phyloP scores from a whole-genome alignment of 2,888 invertebrate genomes.

The Smittia sp. region DNA sequence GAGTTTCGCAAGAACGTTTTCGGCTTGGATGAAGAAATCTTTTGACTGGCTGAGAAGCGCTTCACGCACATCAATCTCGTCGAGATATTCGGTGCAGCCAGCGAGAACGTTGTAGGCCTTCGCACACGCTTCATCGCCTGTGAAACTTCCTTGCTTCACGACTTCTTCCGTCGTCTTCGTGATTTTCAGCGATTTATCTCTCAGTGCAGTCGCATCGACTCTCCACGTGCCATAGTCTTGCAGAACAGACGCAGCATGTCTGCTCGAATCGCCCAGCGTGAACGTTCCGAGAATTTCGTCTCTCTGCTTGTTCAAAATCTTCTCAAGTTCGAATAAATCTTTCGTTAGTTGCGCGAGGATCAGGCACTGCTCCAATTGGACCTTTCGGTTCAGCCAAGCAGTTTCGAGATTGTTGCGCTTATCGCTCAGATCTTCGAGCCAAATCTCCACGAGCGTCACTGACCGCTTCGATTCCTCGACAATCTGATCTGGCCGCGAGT shows the following conservation, averaged over 20 bases:
- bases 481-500: constrained; percentile 67
- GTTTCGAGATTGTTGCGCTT: constrained; percentile 69
- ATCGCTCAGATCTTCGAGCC: constrained; percentile 74
- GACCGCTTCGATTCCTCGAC: constrained; percentile 56
- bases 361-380: constrained; percentile 74
- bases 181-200: constrained; percentile 72
- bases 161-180: constrained; percentile 75
- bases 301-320: constrained; percentile 58
- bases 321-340: constrained; percentile 66
- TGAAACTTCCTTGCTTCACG: constrained; percentile 66
- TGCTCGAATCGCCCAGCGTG: constrained; percentile 64
- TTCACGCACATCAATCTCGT: constrained; percentile 68
- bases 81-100: constrained; percentile 66
- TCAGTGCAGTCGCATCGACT: constrained; percentile 67
- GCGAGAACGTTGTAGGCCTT: constrained; percentile 66
- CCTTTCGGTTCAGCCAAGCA: constrained; percentile 66
- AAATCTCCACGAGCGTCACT: constrained; percentile 67
- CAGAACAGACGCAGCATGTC: constrained; percentile 65
- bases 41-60: constrained; percentile 65
- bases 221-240: constrained; percentile 68
- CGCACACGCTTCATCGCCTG: constrained; percentile 65
- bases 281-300: constrained; percentile 58
- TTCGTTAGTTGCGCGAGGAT: constrained; percentile 70
- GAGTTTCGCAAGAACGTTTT: constrained; percentile 67
- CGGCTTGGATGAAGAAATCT: constrained; percentile 70